phyloP scores from a whole-genome alignment of 64 coral and sea anemone genomes.

The Exaiptasia diaphana region DNA sequence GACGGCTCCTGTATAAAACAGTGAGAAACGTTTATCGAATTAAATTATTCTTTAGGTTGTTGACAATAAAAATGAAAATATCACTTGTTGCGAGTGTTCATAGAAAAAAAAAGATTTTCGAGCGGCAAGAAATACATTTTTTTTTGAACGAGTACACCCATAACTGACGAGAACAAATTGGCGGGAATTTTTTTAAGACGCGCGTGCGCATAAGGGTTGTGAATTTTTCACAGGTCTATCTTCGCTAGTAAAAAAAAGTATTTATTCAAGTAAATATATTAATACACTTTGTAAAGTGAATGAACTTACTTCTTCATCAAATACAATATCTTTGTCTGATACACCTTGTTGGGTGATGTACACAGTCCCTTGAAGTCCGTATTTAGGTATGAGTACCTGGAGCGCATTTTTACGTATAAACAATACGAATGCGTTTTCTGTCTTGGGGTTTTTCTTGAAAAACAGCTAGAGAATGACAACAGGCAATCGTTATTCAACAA shows the following conservation, averaged over 20 bases:
- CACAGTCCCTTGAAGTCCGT: conserved; percentile 91
- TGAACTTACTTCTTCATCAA: conserved; percentile 73
- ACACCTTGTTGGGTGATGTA: conserved; percentile 51
- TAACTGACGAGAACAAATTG: no score
- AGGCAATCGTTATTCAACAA: no score
- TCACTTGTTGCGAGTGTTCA: not conserved
- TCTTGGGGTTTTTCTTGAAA: conserved; percentile 74
- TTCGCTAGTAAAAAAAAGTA: no score
- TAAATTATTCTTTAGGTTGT: not conserved
- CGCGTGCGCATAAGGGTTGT: no score
- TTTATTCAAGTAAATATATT: no score
- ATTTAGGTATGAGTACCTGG: conserved; percentile 94
- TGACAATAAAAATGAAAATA: not conserved
- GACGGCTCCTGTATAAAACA: conserved; percentile 39
- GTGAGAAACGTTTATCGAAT: not conserved
- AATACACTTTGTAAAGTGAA: no score
- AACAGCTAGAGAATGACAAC: conserved; percentile 33
- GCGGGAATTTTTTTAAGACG: no score
- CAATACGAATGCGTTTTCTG: conserved; percentile 77
- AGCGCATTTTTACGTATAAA: conserved; percentile 95
- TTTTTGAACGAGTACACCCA: not conserved
- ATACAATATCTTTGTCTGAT: conserved; percentile 22
- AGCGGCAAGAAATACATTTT: not conserved
- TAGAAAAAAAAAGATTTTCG: not conserved
- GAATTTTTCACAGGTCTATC: no score